A percentile compares a stretch with the other conserved stretches of the same genome.
Evolutionary conservation across 2,113 vertebrate species (phyloP).

Genomic region (Ibidorhyncha struthersii): DNA sequence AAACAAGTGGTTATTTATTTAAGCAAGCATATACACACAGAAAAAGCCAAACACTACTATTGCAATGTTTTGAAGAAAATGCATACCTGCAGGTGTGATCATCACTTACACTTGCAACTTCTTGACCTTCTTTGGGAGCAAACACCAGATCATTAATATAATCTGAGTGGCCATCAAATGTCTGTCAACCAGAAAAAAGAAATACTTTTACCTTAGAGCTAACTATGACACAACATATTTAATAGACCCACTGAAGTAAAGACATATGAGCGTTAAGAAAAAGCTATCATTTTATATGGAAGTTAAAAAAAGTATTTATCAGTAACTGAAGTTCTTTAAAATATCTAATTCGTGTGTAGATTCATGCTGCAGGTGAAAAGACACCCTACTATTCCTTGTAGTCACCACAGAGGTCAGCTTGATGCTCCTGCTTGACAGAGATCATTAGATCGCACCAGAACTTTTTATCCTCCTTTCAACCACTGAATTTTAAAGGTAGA

Average conservation of each 20-base stretch:
- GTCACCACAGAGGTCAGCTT: not conserved
- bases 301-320: not conserved
- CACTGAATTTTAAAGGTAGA: not conserved
- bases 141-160: conserved; percentile 96
- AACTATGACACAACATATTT: not conserved
- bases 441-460: not conserved
- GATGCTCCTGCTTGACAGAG: not conserved
- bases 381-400: not conserved
- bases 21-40: not conserved
- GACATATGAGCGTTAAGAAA: not conserved
- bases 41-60: not conserved
- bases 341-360: not conserved
- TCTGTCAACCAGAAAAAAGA: conserved; percentile 71
- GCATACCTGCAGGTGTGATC: conserved; percentile 97
- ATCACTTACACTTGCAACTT: conserved; percentile 95
- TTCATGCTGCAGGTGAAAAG: not conserved
- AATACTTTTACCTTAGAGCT: not conserved
- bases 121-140: conserved; percentile 89
- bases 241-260: not conserved
- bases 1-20: not conserved
- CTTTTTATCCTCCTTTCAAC: not conserved
- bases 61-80: not conserved
- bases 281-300: not conserved
- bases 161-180: conserved; percentile 90
- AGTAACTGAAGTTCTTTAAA: not conserved